Base-by-base conservation (phyloP, 2,888 invertebrate genomes). In the Melanostoma mellinum region DNA sequence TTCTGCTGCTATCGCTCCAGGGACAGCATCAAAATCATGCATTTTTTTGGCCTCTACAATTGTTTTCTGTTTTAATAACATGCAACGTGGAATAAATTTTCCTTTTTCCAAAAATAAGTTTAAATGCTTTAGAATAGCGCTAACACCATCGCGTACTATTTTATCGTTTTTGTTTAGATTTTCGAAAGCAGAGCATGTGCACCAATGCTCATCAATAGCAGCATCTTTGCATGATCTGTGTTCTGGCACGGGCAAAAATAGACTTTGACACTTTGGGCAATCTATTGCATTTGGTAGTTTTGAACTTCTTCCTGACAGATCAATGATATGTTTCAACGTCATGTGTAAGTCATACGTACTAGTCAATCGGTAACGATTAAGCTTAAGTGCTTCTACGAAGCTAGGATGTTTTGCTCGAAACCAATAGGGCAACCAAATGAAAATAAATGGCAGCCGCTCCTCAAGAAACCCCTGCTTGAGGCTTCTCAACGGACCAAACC, bases 391-490 rank as follows among this genome's bases (percentile, higher is more conserved):
- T 10, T 90, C 89, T 6, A 92, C 92, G 84, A 93, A 92, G 0
- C 91, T 87, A 0, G 94, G 92, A 86, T 93, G 90, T 68, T 90
- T 91, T 2, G 89, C 89, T 68, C 92, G 92, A 85, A 95, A 94
- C 92, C 93, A 93, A 30, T 92, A 89, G 0, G 96, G 96, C 9
- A 95, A 77, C 90, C 93, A 94, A 9, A 96, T 91, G 86, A 94
- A 95, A 40, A 96, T 91, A 87, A 94, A 94, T 0, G 96, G 96
- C 87, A 96, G 88, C 4, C 96, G 93, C 87, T 96, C 95, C 87
- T 96, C 96, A 79, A 95, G 93, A 93, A 94, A 96, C 0, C 96
- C 95, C 58, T 94, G 93, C 65, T 93, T 91, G 3, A 94, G 93
- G 38, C 93, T 91, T 2, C 96, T 92, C 55, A 94, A 92, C 10